These are phyloP conservation scores for Lucilia sericata DNA, from an alignment of 1,140 invertebrate genomes.

Conservation along the genomic window DNA sequence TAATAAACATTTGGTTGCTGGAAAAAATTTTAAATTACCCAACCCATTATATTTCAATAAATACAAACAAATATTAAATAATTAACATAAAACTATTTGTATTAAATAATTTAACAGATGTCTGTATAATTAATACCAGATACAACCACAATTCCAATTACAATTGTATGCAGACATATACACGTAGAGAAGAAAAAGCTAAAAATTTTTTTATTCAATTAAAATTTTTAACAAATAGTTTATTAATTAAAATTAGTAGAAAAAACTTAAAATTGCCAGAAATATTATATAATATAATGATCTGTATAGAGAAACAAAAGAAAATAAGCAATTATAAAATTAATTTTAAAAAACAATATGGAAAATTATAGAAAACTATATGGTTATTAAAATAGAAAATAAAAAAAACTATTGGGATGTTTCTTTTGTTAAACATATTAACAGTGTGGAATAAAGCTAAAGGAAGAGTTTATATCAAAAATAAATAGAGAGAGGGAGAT, in stretches of 20 bases:
- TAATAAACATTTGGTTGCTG: not conserved
- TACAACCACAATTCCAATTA: slow-evolving; percentile 38
- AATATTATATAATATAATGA: not conserved
- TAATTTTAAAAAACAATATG: not conserved
- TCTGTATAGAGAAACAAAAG: slow-evolving; percentile 14
- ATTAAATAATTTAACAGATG: slow-evolving; percentile 16
- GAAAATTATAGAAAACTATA: slow-evolving; percentile 11
- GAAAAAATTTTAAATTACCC: slow-evolving; percentile 9
- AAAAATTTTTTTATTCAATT: not conserved
- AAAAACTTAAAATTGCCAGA: not conserved
- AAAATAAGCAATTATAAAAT: not conserved
- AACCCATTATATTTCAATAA: not conserved
- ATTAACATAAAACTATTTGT: slow-evolving; percentile 25
- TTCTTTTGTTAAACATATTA: not conserved
- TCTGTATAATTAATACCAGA: slow-evolving; percentile 39
- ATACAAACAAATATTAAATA: not conserved
- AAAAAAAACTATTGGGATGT: not conserved
- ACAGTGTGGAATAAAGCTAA: too few relatives aligned
- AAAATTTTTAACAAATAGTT: slow-evolving; percentile 27
- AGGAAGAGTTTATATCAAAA: too few relatives aligned
- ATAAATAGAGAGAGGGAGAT: too few relatives aligned
- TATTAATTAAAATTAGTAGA: slow-evolving; percentile 8
- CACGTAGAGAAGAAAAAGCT: not conserved
- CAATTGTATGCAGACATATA: not conserved
- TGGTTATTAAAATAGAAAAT: slow-evolving; percentile 13